phyloP scores from a whole-genome alignment of 2,113 vertebrate species.

The Macrotus californicus region DNA sequence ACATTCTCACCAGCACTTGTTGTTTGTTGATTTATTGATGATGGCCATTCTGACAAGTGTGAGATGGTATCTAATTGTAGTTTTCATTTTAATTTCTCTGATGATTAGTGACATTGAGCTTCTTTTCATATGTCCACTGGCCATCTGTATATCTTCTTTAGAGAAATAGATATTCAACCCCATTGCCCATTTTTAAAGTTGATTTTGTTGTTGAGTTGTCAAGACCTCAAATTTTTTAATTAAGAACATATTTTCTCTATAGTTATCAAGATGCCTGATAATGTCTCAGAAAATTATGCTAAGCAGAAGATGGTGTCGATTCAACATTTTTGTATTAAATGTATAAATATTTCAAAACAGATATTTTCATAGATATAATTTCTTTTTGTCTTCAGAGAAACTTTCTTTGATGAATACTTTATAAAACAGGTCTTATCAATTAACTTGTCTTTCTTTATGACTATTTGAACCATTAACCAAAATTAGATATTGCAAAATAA shows the following conservation, averaged over 20 bases:
- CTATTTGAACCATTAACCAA: not conserved
- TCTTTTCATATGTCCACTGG: not conserved
- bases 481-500: not conserved
- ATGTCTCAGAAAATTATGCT: not conserved
- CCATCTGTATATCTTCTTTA: not conserved
- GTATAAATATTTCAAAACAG: not conserved
- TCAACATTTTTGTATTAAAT: not conserved
- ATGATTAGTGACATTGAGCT: not conserved
- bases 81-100: too few species aligned
- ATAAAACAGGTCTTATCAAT: not conserved
- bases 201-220: not conserved
- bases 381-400: not conserved
- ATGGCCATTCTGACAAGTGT: too few species aligned
- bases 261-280: not conserved
- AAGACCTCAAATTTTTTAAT: not conserved
- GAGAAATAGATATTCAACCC: not conserved
- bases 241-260: not conserved
- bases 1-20: too few species aligned
- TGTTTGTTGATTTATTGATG: too few species aligned
- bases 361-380: not conserved
- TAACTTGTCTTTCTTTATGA: not conserved
- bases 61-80: too few species aligned
- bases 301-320: not conserved
- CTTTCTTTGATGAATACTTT: not conserved
- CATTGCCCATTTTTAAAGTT: not conserved